phyloP scores from a whole-genome alignment of 2,113 vertebrate genomes.

The Muntiacus reevesi region DNA sequence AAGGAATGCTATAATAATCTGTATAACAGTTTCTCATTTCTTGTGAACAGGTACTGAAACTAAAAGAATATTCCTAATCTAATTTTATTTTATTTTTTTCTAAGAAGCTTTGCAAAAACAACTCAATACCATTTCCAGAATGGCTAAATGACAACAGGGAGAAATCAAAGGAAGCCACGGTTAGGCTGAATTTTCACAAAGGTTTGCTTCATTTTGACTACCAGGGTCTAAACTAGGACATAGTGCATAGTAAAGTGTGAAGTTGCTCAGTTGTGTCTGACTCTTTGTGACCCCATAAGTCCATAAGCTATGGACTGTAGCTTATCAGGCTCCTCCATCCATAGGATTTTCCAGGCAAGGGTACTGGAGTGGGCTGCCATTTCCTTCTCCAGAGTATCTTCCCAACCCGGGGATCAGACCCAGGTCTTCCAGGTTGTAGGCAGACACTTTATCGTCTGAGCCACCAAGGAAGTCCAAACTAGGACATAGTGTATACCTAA shows the following conservation, averaged over 20 bases:
- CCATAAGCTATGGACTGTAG: background rate
- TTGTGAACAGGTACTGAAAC: background rate
- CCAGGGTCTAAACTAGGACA: background rate
- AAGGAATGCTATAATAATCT: background rate
- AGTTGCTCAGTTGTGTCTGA: rapidly evolving
- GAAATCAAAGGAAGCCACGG: background rate
- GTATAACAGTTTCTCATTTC: background rate
- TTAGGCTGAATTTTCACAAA: background rate
- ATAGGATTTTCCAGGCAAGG: background rate
- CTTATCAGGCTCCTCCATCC: background rate
- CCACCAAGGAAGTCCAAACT: background rate
- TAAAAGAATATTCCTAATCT: background rate
- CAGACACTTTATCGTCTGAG: background rate
- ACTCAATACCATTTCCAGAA: background rate
- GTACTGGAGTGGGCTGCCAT: background rate
- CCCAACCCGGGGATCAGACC: background rate
- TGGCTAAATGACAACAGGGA: background rate
- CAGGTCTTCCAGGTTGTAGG: background rate
- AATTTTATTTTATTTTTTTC: background rate
- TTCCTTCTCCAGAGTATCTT: background rate
- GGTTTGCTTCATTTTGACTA: background rate
- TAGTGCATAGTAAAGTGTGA: background rate
- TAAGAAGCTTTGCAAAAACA: background rate
- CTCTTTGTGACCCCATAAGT: background rate
- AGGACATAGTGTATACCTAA: background rate